Conservation (phyloP, 2,113 vertebrate genomes). For the Lasiurus borealis region DNA sequence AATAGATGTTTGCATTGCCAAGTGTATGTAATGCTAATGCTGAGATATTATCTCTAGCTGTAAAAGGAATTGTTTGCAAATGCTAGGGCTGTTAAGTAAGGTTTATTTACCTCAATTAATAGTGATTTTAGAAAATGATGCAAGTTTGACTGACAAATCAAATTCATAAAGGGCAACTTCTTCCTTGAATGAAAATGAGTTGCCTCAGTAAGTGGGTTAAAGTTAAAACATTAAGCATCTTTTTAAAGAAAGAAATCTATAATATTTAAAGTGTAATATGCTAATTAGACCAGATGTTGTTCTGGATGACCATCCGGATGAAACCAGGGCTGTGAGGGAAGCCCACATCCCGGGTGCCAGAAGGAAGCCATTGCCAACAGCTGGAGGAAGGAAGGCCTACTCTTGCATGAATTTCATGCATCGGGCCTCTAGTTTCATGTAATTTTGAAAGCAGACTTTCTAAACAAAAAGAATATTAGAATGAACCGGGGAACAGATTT, state of each 20-base stretch:
- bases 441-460: conserved; percentile 18
- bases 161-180: neutral
- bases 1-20: conserved; percentile 45
- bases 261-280: too few species aligned
- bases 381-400: too few species aligned
- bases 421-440: neutral
- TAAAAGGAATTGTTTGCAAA: conserved; percentile 63
- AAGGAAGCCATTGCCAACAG: too few species aligned
- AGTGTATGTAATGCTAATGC: neutral
- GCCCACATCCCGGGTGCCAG: too few species aligned
- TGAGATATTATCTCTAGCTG: neutral
- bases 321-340: too few species aligned
- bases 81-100: conserved; percentile 32
- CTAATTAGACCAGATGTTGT: too few species aligned
- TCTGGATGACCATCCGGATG: too few species aligned
- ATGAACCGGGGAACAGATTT: neutral
- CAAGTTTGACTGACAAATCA: neutral
- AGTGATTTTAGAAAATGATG: conserved; percentile 31
- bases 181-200: conserved; percentile 42
- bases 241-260: conserved; percentile 40
- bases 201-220: neutral
- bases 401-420: too few species aligned
- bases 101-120: conserved; percentile 45
- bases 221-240: neutral
- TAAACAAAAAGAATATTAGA: neutral